Conservation (phyloP, 2,113 vertebrate genomes). For the Clarias gariepinus region DNA sequence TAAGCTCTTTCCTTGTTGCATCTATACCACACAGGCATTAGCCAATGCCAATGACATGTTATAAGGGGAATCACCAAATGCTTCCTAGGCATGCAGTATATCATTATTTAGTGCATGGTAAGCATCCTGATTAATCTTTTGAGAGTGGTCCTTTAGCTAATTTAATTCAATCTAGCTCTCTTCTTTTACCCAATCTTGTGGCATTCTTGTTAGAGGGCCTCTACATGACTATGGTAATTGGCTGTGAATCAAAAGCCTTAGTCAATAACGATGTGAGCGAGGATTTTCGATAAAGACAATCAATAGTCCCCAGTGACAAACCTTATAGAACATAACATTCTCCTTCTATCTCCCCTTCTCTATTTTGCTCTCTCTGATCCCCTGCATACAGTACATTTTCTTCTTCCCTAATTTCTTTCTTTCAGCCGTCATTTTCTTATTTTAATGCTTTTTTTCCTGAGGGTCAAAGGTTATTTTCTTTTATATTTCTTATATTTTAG, state of each 20-base stretch:
- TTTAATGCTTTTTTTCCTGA: conserved; percentile 54
- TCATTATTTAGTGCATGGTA: conserved; percentile 39
- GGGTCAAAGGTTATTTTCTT: conserved; percentile 55
- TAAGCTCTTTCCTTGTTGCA: conserved; percentile 7
- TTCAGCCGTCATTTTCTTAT: conserved; percentile 45
- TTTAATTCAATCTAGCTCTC: conserved; percentile 47
- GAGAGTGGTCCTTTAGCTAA: conserved; percentile 44
- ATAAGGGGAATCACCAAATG: conserved; percentile 20
- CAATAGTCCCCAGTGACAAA: conserved; percentile 51
- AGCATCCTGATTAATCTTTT: conserved; percentile 47
- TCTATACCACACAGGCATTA: background rate
- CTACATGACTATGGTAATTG: conserved; percentile 55
- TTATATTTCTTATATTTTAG: too few species aligned
- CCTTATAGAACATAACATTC: conserved; percentile 16
- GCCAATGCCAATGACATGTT: conserved; percentile 2
- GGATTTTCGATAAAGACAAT: conserved; percentile 67
- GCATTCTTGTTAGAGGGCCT: conserved; percentile 24
- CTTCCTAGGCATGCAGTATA: conserved; percentile 33
- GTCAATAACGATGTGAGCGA: conserved; percentile 64
- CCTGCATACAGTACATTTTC: background rate
- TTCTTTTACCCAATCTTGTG: conserved; percentile 24
- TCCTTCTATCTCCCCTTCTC: background rate
- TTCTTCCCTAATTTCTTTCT: conserved; percentile 20
- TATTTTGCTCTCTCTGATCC: background rate
- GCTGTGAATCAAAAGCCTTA: conserved; percentile 61